Conservation (phyloP, 2,888 invertebrate genomes). For the Auanema sp. region DNA sequence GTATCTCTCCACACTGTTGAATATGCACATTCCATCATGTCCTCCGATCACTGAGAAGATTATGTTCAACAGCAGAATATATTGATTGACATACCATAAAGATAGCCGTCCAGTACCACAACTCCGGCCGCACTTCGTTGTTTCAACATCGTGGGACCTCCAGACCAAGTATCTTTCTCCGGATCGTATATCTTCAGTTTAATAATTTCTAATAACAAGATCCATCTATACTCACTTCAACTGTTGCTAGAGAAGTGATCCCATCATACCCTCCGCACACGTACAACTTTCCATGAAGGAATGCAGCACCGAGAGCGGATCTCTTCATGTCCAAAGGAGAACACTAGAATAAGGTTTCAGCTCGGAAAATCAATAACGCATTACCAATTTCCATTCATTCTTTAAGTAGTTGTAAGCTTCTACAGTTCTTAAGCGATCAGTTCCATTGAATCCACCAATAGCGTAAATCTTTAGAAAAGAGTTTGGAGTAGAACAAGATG, state of each 20-base stretch:
- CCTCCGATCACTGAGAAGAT: constrained; percentile 76
- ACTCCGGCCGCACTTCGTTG: constrained; percentile 68
- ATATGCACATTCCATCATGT: constrained; percentile 80
- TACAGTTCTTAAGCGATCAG: constrained; percentile 79
- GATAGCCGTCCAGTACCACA: constrained; percentile 66
- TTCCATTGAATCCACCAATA: constrained; percentile 82
- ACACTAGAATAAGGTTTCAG: constrained; percentile 24
- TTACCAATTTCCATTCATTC: constrained; percentile 77
- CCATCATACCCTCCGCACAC: constrained; percentile 67
- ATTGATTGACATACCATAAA: constrained; percentile 59
- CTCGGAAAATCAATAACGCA: neutral
- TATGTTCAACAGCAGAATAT: neutral
- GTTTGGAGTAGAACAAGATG: neutral
- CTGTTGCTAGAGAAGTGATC: constrained; percentile 78
- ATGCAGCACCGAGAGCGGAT: constrained; percentile 47
- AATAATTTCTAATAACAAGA: neutral
- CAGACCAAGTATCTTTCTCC: constrained; percentile 59
- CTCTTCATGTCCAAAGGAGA: constrained; percentile 49
- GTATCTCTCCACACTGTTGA: constrained; percentile 75
- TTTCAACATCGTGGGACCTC: constrained; percentile 66
- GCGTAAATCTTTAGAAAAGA: constrained; percentile 71
- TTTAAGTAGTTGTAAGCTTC: constrained; percentile 80
- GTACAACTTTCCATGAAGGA: constrained; percentile 34
- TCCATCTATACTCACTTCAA: constrained; percentile 70
- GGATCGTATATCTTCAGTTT: constrained; percentile 28